Percentiles rank a stretch among this genome's conserved stretches.
Conservation (phyloP, 2,888 invertebrate genomes). For the Physocephala rufipes region DNA sequence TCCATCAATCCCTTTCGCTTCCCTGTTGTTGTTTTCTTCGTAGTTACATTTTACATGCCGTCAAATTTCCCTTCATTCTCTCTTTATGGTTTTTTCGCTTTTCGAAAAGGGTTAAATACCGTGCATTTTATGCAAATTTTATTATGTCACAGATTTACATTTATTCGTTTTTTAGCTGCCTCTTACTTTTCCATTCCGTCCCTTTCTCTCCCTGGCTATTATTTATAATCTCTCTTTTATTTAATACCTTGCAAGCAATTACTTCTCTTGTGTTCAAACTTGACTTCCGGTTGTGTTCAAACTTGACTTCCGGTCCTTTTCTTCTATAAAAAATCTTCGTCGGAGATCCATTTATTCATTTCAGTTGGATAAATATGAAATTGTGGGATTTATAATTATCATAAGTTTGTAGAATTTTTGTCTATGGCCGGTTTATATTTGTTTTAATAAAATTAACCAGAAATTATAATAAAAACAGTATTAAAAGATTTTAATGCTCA, state of each 20-base stretch:
- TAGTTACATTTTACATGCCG: neutral
- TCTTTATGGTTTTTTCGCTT: neutral
- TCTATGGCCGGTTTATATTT: too few species aligned
- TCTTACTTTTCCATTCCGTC: neutral
- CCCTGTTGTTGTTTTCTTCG: neutral
- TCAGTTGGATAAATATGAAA: too few species aligned
- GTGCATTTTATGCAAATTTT: conserved; percentile 25
- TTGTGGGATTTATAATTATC: too few species aligned
- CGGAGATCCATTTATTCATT: too few species aligned
- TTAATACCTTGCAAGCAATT: conserved; percentile 2
- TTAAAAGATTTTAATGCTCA: too few species aligned
- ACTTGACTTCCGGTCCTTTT: neutral
- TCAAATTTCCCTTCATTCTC: neutral
- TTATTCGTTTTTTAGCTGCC: neutral
- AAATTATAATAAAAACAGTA: too few species aligned
- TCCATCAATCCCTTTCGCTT: too few species aligned
- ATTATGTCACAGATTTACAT: conserved; percentile 11
- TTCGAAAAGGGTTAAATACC: conserved; percentile 20
- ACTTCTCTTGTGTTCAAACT: neutral
- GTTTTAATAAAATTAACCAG: too few species aligned
- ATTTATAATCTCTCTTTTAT: conserved; percentile 3
- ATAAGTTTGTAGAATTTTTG: too few species aligned
- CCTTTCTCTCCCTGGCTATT: neutral
- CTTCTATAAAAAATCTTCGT: neutral
- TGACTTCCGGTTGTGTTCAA: too few species aligned